Base-by-base conservation (phyloP, 2,888 invertebrate genomes). In the Agrochola lota region DNA sequence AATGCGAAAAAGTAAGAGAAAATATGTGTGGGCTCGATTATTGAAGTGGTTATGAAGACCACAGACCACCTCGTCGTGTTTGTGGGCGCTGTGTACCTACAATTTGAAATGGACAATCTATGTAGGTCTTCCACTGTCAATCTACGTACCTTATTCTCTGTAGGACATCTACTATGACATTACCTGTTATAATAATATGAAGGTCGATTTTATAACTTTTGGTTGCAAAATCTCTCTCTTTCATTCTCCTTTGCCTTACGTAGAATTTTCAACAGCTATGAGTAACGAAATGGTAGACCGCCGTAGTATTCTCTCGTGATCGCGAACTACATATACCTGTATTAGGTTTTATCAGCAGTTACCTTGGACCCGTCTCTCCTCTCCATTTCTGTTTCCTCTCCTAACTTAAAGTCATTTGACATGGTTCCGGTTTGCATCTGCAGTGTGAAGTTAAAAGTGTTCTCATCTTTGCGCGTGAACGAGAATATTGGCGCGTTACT, bases 321-420 rank as follows among this genome's bases (percentile, higher is more conserved):
- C 20, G 35, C 8, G 0, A 8, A 63, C 7, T 35, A n/a, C n/a
- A 3, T 23, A 1, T 30, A 63, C 35, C 35, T 15, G 15, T 40
- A 40, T 23, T 3, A 35, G 1, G 4, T 8, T 40, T 4, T n/a
- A n/a, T 26, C 15, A n/a, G 5, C 23, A 43, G 15, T 59, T 88
- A 95, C 96, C 92, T 94, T 94, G 26, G 87, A 77, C 15, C 96
- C 95, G 78, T 95, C 94, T 68, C 89, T 77, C 30, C 91, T 91
- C 75, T 93, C 91, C 87, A 94, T 86, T 60, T 93, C 93, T 4
- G 88, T 87, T 74, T 95, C 95, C 69, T 93, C 89, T 7, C 91
- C 95, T 1, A 96, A 83, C n/a, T 80, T 89, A 84, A 95, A 94
- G 52, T 83, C 88, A 20, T 90, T 85, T 0, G 86, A 83, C 72